phyloP scores from a whole-genome alignment of 2,888 invertebrate species.

The Drosophila anceps region DNA sequence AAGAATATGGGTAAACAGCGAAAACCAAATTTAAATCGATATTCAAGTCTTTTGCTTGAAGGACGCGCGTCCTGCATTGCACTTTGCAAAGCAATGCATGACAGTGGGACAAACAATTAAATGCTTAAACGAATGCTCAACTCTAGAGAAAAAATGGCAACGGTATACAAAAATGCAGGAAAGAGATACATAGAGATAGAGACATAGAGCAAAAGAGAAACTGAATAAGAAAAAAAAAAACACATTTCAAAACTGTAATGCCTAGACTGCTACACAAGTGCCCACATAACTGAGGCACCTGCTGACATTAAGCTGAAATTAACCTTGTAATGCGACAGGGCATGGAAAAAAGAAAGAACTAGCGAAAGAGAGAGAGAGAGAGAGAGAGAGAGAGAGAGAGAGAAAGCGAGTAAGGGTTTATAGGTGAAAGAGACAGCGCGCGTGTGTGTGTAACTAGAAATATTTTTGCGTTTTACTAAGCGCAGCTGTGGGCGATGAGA shows the following conservation, averaged over 20 bases:
- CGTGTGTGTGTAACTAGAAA: conserved; percentile 18
- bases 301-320: conserved; percentile 66
- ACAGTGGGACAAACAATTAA: conserved; percentile 49
- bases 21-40: not conserved
- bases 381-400: not conserved
- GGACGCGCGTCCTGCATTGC: not conserved
- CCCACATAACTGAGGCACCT: conserved; percentile 53
- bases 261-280: conserved; percentile 45
- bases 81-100: not conserved
- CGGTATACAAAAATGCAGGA: conserved; percentile 34
- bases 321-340: conserved; percentile 56
- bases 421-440: not conserved
- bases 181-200: conserved; percentile 4
- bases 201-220: not conserved
- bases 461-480: conserved; percentile 4
- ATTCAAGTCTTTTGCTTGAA: not conserved
- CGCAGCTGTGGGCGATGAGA: conserved; percentile 35
- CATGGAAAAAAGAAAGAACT: conserved; percentile 20
- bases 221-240: not conserved
- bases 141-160: not conserved
- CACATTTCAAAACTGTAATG: conserved; percentile 11
- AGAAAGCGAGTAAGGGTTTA: not conserved
- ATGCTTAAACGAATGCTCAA: conserved; percentile 41
- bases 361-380: not conserved
- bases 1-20: not conserved